phyloP scores from a whole-genome alignment of 1,140 invertebrate genomes.

The Drosophila saltans region DNA sequence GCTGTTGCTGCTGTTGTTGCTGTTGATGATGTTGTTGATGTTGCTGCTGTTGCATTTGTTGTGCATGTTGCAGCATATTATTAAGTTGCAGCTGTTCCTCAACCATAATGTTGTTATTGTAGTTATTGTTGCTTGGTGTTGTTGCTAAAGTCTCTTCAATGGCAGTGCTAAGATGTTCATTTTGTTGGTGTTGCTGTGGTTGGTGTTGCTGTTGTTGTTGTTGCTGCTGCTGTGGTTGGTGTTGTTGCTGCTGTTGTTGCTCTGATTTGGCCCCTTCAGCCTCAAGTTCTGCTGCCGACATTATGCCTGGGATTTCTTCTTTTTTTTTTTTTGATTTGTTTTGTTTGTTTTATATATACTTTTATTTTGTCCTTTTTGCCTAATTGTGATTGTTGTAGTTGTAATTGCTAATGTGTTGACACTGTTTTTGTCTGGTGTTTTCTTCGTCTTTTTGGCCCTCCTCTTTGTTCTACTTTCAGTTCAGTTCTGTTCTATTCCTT shows the following conservation, averaged over 20 bases:
- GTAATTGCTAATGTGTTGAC: too few relatives aligned
- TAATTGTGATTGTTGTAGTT: too few relatives aligned
- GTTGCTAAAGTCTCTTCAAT: conserved; percentile 52
- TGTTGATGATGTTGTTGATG: conserved; percentile 42
- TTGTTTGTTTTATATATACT: neutral
- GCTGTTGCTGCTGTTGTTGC: conserved; percentile 48
- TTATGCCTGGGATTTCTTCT: conserved; percentile 56
- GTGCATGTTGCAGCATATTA: conserved; percentile 36
- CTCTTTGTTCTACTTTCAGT: conserved; percentile 40
- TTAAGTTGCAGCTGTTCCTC: conserved; percentile 49
- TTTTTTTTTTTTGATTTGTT: conserved; percentile 16
- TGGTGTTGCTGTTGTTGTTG: conserved; percentile 23
- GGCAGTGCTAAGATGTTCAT: conserved; percentile 55
- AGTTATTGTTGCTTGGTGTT: conserved; percentile 40
- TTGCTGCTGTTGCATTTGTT: conserved; percentile 35
- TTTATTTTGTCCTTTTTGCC: too few relatives aligned
- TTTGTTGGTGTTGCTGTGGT: conserved; percentile 26
- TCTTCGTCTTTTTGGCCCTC: conserved; percentile 26
- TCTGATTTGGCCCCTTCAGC: conserved; percentile 61
- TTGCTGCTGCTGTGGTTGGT: conserved; percentile 18
- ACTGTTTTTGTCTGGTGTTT: conserved; percentile 16
- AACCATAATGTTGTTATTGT: conserved; percentile 42
- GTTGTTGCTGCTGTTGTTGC: conserved; percentile 48
- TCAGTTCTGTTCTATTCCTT: conserved; percentile 17
- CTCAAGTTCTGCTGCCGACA: conserved; percentile 70